phyloP scores from a whole-genome alignment of 1,140 invertebrate species.

The Drosophila neocordata region DNA sequence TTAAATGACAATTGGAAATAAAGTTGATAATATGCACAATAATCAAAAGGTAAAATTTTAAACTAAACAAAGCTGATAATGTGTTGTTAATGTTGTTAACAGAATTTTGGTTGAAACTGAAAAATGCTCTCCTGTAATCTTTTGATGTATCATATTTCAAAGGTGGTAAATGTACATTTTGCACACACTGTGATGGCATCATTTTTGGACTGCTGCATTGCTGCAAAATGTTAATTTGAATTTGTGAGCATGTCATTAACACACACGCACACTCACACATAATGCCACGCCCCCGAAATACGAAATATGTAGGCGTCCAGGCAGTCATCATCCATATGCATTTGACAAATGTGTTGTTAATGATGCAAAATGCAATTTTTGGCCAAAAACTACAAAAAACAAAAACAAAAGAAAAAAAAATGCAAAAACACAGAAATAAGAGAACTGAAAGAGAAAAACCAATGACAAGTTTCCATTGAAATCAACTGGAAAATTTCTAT shows the following conservation, averaged over 20 bases:
- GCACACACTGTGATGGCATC: neutral
- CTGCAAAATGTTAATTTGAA: slow-evolving; percentile 81
- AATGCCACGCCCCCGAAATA: slow-evolving; percentile 14
- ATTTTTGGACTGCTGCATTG: slow-evolving; percentile 44
- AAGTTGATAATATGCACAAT: no score
- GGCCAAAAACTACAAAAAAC: slow-evolving; percentile 24
- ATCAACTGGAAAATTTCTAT: neutral
- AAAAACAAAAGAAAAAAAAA: slow-evolving; percentile 6
- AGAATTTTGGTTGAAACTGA: neutral
- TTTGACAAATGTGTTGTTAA: slow-evolving; percentile 81
- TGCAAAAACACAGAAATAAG: neutral
- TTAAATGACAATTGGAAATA: no score
- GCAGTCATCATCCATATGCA: slow-evolving; percentile 59
- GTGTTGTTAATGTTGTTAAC: neutral
- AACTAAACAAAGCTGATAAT: no score
- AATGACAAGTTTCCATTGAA: slow-evolving; percentile 7
- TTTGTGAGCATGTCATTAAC: slow-evolving; percentile 82
- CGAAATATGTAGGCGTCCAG: slow-evolving; percentile 47
- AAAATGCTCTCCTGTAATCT: no score
- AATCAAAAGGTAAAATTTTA: no score
- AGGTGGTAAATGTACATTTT: neutral
- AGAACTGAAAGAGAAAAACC: neutral
- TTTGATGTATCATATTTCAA: neutral
- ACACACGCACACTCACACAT: slow-evolving; percentile 47
- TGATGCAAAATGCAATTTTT: slow-evolving; percentile 76